Evolutionary conservation across 2,113 vertebrate genomes (phyloP).

Genomic region (Tragelaphus buxtoni): DNA sequence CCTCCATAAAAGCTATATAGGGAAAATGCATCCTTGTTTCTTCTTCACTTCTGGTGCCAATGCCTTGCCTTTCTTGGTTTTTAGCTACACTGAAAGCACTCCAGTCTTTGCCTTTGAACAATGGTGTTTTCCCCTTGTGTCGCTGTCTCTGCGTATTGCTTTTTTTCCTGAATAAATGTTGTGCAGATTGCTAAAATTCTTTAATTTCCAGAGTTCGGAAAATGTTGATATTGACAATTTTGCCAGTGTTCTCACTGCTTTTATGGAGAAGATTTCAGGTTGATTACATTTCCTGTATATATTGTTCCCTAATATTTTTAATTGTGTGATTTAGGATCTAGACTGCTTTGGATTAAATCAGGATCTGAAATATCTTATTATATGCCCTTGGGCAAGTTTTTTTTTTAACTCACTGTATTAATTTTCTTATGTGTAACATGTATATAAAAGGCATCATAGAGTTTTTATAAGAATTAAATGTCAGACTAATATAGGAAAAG

Average conservation of each 20-base stretch:
- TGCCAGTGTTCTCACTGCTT: neutral
- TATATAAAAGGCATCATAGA: neutral
- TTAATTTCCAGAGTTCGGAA: neutral
- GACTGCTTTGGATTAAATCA: no score
- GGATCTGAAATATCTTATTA: no score
- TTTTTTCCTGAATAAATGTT: neutral
- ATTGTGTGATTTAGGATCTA: neutral
- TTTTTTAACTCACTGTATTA: neutral
- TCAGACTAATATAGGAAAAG: neutral
- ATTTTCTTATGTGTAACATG: neutral
- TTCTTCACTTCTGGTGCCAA: neutral
- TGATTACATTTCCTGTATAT: neutral
- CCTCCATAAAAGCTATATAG: neutral
- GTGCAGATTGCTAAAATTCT: neutral
- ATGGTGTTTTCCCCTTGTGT: neutral
- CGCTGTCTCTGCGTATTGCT: neutral
- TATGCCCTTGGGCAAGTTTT: no score
- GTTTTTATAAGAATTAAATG: neutral
- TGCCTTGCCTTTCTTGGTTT: neutral
- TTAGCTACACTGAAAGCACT: neutral
- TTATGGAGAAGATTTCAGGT: neutral
- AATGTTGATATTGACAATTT: neutral
- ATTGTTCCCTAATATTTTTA: neutral
- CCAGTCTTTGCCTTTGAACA: neutral
- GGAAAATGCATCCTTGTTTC: neutral